phyloP scores from a whole-genome alignment of 2,797 vertebrate genomes.

The Onychomys leucogaster region DNA sequence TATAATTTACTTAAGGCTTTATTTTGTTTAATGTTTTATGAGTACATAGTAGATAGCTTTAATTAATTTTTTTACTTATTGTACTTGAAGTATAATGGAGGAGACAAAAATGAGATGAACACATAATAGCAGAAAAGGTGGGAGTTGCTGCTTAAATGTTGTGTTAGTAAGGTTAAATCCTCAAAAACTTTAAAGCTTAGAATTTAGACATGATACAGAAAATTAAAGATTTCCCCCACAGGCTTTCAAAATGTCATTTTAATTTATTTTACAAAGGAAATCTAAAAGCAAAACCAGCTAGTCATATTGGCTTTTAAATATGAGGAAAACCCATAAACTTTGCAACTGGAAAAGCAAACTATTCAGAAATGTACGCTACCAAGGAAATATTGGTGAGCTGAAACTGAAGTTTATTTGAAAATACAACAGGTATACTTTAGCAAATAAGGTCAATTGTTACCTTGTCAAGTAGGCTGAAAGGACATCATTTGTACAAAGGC shows the following conservation, averaged over 20 bases:
- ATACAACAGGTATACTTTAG: constrained; percentile 29
- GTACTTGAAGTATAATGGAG: background rate
- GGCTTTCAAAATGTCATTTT: background rate
- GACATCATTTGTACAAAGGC: constrained; percentile 20
- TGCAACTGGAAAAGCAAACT: background rate
- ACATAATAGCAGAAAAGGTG: background rate
- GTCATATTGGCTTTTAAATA: background rate
- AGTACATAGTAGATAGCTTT: background rate
- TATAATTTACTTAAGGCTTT: background rate
- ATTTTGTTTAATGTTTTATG: background rate
- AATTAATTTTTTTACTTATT: background rate
- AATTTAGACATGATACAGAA: background rate
- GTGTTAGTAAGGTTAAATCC: background rate
- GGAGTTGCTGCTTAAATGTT: background rate
- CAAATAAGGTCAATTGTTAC: constrained; percentile 57
- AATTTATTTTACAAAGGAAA: background rate
- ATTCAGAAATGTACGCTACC: background rate
- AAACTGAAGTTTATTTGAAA: constrained; percentile 64
- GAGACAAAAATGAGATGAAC: background rate
- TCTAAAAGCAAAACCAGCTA: background rate
- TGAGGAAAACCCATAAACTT: background rate
- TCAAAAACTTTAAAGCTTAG: background rate
- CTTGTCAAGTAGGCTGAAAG: constrained; percentile 58
- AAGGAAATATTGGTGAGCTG: constrained; percentile 28
- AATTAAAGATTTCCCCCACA: background rate